These are phyloP conservation scores for Tinea semifulvella DNA, from an alignment of 2,888 invertebrate species.

Conservation along the genomic window DNA sequence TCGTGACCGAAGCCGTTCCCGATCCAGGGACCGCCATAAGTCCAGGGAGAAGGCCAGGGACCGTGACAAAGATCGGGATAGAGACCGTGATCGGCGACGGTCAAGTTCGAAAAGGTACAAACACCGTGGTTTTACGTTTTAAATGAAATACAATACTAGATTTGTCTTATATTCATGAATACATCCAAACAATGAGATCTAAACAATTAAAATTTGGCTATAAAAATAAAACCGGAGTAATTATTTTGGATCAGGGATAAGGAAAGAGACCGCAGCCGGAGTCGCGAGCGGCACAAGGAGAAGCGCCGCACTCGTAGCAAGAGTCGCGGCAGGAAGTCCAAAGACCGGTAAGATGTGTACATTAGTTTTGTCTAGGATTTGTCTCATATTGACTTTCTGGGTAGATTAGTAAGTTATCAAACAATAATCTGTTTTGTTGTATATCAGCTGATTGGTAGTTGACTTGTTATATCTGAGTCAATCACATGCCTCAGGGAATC, in stretches of 20 bases:
- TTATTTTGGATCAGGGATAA: slow-evolving; percentile 45
- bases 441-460: too few relatives aligned
- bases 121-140: too few relatives aligned
- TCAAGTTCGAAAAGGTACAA: slow-evolving; percentile 57
- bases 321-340: slow-evolving; percentile 51
- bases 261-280: slow-evolving; percentile 38
- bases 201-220: too few relatives aligned
- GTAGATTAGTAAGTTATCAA: too few relatives aligned
- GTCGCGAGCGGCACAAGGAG: slow-evolving; percentile 40
- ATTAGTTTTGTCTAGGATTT: too few relatives aligned
- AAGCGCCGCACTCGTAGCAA: slow-evolving; percentile 44
- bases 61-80: slow-evolving; percentile 36
- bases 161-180: too few relatives aligned
- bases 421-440: too few relatives aligned
- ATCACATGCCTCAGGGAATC: too few relatives aligned
- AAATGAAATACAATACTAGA: too few relatives aligned
- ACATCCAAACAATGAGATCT: too few relatives aligned
- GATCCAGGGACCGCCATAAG: slow-evolving; percentile 34
- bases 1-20: slow-evolving; percentile 58
- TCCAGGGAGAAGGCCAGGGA: slow-evolving; percentile 21
- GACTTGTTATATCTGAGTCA: too few relatives aligned
- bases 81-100: slow-evolving; percentile 49
- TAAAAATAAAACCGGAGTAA: background rate
- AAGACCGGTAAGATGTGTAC: slow-evolving; percentile 47
- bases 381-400: too few relatives aligned